Evolutionary conservation across 2,797 vertebrate genomes (phyloP), one percentile per base, ranked within the genome.

Genomic region (Darevskia mixta): DNA sequence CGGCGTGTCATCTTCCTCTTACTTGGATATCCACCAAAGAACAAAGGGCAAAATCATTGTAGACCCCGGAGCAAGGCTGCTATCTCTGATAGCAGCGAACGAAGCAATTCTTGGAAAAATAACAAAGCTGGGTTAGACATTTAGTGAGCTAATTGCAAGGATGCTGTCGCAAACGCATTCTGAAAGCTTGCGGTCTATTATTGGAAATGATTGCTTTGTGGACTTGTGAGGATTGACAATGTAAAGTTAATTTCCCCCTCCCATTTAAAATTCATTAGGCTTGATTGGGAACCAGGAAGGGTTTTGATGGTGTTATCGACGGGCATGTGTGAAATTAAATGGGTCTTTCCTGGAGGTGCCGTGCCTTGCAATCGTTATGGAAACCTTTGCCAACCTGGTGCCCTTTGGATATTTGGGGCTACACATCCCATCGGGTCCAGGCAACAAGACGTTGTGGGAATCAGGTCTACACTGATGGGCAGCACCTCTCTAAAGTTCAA

Each of bases 151-250:
- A 93, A 95, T 94, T 95, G 95, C 89, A 80, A 83, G 89, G 90
- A 92, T 92, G 90, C 91, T 88, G 90, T 91, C 92, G 93, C 93
- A 94, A 92, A 91, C 92, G 89, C 90, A 97, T 97, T 97, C 97
- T 96, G 95, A 95, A 97, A 97, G 97, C 97, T 96, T 29, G 90
- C 27, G 96, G 96, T 96, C 96, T 97, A 96, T 98, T 97, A 97
- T 97, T 97, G 96, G 82, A 97, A 96, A 96, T 96, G 94, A 97
- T 96, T 95, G 95, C 93, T 95, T 93, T 94, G 93, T 89, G 87
- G 89, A 94, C 61, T 92, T 90, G 94, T 88, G 90, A 96, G 85
- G 95, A 76, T 88, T 85, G 93, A 79, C 88, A 85, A 64, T 25
- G 35, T 55, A n/a, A 32, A 13, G 5, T 85, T 41, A 18, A 23